Percentiles rank a stretch among this genome's conserved stretches.
These are phyloP conservation scores for Vimba vimba DNA, from an alignment of 2,113 vertebrate species.

Conservation along the genomic window DNA sequence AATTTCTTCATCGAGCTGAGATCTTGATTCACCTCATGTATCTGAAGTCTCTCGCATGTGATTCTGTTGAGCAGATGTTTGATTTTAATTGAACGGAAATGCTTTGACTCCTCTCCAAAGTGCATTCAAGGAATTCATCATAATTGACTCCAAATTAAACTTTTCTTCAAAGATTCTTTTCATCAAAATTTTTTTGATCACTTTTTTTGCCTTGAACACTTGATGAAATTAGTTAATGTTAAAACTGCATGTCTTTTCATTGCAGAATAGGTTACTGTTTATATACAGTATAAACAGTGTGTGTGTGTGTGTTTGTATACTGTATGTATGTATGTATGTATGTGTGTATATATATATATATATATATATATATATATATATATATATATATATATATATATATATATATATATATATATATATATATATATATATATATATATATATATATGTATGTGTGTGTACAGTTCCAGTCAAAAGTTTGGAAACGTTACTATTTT, in stretches of 20 bases:
- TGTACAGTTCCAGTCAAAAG: too few relatives aligned
- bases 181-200: background rate
- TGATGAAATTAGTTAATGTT: background rate
- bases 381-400: too few relatives aligned
- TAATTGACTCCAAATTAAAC: background rate
- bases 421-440: too few relatives aligned
- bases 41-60: background rate
- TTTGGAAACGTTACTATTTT: too few relatives aligned
- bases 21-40: background rate
- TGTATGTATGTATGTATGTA: too few relatives aligned
- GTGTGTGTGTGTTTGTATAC: too few relatives aligned
- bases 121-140: constrained; percentile 23
- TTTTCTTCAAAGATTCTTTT: background rate
- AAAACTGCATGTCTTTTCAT: background rate
- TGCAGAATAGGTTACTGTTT: background rate
- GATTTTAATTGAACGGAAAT: background rate
- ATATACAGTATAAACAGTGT: background rate
- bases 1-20: background rate
- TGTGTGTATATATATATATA: too few relatives aligned
- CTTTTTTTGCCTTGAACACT: background rate
- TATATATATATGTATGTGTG: too few relatives aligned
- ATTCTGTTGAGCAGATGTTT: background rate
- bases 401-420: too few relatives aligned
- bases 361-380: too few relatives aligned
- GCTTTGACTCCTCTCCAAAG: background rate